phyloP scores from a whole-genome alignment of 2,797 vertebrate genomes.

The Rhabdomys pumilio region DNA sequence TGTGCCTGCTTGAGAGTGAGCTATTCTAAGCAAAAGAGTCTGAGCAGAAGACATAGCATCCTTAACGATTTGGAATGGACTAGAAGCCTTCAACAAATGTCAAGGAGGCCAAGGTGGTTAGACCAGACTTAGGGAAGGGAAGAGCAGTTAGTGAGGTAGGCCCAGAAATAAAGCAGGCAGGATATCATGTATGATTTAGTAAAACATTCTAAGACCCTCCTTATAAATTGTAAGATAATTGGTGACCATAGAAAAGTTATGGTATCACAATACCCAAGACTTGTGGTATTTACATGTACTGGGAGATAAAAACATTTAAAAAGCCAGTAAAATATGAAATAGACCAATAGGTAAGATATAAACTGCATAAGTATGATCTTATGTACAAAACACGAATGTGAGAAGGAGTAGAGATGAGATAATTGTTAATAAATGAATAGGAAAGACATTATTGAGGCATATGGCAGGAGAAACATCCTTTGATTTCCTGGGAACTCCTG shows the following conservation, averaged over 20 bases:
- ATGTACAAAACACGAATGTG: neutral
- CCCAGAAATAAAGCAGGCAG: neutral
- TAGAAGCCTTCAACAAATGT: neutral
- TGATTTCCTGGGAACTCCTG: neutral
- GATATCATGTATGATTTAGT: too few species aligned
- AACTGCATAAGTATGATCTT: neutral
- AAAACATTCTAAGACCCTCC: neutral
- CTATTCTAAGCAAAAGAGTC: neutral
- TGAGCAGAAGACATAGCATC: neutral
- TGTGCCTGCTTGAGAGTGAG: neutral
- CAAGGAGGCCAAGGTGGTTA: neutral
- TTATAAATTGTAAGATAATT: neutral
- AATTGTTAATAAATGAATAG: constrained; percentile 9
- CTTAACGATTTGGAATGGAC: neutral
- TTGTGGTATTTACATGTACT: neutral
- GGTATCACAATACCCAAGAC: neutral
- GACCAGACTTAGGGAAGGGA: neutral
- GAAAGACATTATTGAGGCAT: neutral
- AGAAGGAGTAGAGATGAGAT: neutral
- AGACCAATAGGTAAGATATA: neutral
- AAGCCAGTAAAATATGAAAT: neutral
- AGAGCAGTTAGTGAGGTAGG: neutral
- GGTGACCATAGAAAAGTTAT: neutral
- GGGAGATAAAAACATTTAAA: neutral
- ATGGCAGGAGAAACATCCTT: neutral